A percentile compares a stretch with the other conserved stretches of the same genome.
Evolutionary conservation across 1,140 invertebrate genomes (phyloP).

Genomic region (Drosophila melanogaster): DNA sequence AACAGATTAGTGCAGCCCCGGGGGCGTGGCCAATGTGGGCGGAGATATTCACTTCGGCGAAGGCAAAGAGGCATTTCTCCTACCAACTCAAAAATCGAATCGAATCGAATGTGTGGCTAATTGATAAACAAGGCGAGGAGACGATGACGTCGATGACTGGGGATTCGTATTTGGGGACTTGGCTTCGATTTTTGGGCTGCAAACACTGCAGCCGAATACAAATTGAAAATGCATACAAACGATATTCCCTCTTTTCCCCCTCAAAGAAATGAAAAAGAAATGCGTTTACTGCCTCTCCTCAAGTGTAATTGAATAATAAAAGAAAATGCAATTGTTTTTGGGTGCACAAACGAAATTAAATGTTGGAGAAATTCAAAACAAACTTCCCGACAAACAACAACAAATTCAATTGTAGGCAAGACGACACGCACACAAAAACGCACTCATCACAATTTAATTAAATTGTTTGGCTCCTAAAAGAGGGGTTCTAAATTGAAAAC

Average conservation of each 20-base stretch:
- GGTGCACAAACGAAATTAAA: conserved; percentile 42
- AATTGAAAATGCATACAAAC: conserved; percentile 32
- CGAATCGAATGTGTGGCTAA: conserved; percentile 65
- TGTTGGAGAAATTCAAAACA: conserved; percentile 54
- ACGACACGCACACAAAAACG: conserved; percentile 18
- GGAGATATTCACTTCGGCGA: conserved; percentile 9
- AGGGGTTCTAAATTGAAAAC: conserved; percentile 33
- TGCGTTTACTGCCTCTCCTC: conserved; percentile 20
- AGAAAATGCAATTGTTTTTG: conserved; percentile 66
- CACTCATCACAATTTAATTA: conserved; percentile 66
- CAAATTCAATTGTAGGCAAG: conserved; percentile 31
- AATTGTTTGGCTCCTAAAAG: conserved; percentile 37
- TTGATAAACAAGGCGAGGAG: conserved; percentile 73
- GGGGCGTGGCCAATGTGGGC: conserved; percentile 6
- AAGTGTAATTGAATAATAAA: conserved; percentile 77
- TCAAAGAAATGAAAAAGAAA: not conserved
- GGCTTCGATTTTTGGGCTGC: conserved; percentile 8
- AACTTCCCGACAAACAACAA: conserved; percentile 38
- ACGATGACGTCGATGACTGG: conserved; percentile 16
- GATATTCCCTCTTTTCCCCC: conserved; percentile 13
- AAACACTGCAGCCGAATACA: conserved; percentile 30
- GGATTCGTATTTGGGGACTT: conserved; percentile 14
- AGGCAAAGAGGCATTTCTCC: conserved; percentile 53
- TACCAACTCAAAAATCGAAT: conserved; percentile 31
- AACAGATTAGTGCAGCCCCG: conserved; percentile 66